Conservation (phyloP, 2,113 vertebrate genomes). For the Psephotus haematonotus region DNA sequence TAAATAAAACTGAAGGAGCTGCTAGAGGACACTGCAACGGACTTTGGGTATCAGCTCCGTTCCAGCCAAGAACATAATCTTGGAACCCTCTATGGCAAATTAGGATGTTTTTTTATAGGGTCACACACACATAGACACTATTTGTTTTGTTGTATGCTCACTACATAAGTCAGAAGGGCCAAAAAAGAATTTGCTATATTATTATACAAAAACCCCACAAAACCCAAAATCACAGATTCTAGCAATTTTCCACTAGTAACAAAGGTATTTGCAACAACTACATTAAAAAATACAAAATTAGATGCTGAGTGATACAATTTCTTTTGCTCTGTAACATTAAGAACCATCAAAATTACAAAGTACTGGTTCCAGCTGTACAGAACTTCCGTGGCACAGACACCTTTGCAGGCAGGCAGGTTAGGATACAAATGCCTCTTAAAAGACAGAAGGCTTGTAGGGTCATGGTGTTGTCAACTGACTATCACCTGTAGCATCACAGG, state of each 20-base stretch:
- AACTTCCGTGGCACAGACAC: background rate
- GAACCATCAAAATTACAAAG: background rate
- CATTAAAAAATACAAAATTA: background rate
- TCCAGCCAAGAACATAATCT: background rate
- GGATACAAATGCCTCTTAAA: background rate
- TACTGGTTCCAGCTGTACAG: background rate
- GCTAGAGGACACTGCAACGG: background rate
- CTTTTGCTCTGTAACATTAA: background rate
- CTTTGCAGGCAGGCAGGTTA: background rate
- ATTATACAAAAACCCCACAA: background rate
- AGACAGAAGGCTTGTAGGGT: background rate
- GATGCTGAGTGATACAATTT: background rate
- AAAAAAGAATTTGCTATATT: background rate
- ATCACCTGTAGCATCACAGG: rapidly evolving
- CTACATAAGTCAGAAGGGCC: background rate
- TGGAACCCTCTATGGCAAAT: background rate
- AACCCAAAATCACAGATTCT: background rate
- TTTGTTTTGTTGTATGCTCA: background rate
- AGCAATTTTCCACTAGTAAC: background rate
- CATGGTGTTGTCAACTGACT: background rate
- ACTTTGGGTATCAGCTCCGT: background rate
- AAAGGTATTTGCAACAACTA: background rate
- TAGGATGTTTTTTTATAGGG: background rate
- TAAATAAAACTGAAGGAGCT: background rate
- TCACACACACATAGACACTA: background rate